Conservation (phyloP, 2,888 invertebrate genomes). For the Thalpophila matura region DNA sequence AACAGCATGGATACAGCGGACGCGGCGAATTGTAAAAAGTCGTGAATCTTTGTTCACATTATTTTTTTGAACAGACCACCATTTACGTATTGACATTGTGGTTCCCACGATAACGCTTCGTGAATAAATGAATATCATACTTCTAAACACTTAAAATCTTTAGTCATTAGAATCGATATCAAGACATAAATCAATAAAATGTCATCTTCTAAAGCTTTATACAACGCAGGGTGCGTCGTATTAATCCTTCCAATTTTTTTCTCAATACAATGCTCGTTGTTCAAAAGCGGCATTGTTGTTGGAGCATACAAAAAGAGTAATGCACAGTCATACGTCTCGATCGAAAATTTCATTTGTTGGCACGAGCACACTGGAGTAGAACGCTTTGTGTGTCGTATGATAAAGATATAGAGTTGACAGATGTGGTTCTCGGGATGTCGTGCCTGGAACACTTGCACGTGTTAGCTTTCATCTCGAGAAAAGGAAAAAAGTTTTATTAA, state of each 20-base stretch:
- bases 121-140: neutral
- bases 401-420: conserved; percentile 72
- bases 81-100: conserved; percentile 41
- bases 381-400: conserved; percentile 77
- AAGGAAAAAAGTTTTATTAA: neutral
- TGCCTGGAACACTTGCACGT: conserved; percentile 39
- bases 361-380: conserved; percentile 70
- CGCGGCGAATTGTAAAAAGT: conserved; percentile 35
- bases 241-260: conserved; percentile 49
- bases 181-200: neutral
- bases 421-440: conserved; percentile 58
- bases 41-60: conserved; percentile 38
- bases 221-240: neutral
- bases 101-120: neutral
- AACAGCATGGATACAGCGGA: conserved; percentile 28
- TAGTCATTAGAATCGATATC: neutral
- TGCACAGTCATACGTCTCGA: conserved; percentile 85
- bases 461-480: neutral
- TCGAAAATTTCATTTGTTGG: conserved; percentile 86
- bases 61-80: conserved; percentile 35
- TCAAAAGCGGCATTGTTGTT: conserved; percentile 79
- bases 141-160: neutral
- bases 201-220: conserved; percentile 1
- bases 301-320: conserved; percentile 80
- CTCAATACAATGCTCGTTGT: conserved; percentile 71